A percentile compares a stretch with the other conserved stretches of the same genome.
Evolutionary conservation across 2,797 vertebrate genomes (phyloP).

Genomic region (Bryconaethiops microstoma): DNA sequence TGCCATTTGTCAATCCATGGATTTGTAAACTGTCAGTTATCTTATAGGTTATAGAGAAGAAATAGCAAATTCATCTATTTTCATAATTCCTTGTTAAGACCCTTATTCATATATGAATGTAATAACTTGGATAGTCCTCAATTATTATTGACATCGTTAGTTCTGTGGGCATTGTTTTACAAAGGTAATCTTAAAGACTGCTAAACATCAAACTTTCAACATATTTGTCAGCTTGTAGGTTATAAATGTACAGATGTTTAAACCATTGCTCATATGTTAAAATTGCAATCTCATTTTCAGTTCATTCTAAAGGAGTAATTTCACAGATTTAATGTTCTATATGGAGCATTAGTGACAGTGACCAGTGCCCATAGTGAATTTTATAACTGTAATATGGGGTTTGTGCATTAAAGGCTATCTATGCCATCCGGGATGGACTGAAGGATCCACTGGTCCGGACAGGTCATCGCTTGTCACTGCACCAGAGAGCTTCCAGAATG

Average conservation of each 20-base stretch:
- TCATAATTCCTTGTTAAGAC: neutral
- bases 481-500: conserved; percentile 88
- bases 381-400: neutral
- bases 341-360: neutral
- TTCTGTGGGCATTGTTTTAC: neutral
- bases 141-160: neutral
- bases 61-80: neutral
- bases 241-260: neutral
- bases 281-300: neutral
- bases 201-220: neutral
- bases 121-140: neutral
- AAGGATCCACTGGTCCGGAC: conserved; percentile 88
- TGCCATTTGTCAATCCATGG: neutral
- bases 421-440: conserved; percentile 83
- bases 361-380: neutral
- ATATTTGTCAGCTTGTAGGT: neutral
- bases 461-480: conserved; percentile 87
- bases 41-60: neutral
- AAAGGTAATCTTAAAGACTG: neutral
- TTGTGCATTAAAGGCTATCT: conserved; percentile 76
- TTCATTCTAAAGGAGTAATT: neutral
- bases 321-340: neutral
- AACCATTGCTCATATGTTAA: neutral
- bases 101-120: neutral
- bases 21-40: neutral